Evolutionary conservation across 2,888 invertebrate genomes (phyloP), one percentile per base, ranked within the genome.

Genomic region (Agriotes lineatus): DNA sequence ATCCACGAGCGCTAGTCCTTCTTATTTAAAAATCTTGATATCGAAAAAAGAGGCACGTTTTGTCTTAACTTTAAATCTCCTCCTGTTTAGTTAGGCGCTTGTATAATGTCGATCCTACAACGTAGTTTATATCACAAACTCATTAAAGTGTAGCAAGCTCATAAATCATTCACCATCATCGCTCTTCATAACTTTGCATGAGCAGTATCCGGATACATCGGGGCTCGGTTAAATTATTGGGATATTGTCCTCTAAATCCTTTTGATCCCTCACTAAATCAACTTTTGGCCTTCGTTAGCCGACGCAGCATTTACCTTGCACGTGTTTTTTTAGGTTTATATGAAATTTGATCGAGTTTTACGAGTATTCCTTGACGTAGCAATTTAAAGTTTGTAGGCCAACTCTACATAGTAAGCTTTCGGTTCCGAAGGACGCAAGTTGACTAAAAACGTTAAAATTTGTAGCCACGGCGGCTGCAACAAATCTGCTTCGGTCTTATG

Each of bases 121-220:
- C 54, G 54, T 44, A 67, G 61, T 67, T 62, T 67, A 67, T 67
- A 61, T 67, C 62, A 57, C 62, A 61, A 67, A 67, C 61, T 67
- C 67, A 62, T 67, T 67, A 67, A 67, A 67, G 62, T 61, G 48
- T 68, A 25, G 63, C 64, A 68, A 64, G 50, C 64, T 64, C 63
- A 68, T 68, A 63, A 68, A 68, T 68, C 68, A 68, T 58, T 52
- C 58, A 57, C 68, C 63, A 58, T 63, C 67, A 61, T 61, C 61
- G 64, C 58, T 57, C 50, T 64, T 64, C 68, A 64, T 68, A 64
- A 68, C 64, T 68, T 64, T 64, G 59, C 44, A 63, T 37, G 63
- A 68, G 57, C 68, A 63, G 56, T 62, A 67, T 62, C 62, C 67
- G 62, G 48, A 48, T 56, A 67, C 54, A 61, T 22, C 30, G 39